Evolutionary conservation across 2,113 vertebrate genomes (phyloP).

Genomic region (Potamarius usumacintae): DNA sequence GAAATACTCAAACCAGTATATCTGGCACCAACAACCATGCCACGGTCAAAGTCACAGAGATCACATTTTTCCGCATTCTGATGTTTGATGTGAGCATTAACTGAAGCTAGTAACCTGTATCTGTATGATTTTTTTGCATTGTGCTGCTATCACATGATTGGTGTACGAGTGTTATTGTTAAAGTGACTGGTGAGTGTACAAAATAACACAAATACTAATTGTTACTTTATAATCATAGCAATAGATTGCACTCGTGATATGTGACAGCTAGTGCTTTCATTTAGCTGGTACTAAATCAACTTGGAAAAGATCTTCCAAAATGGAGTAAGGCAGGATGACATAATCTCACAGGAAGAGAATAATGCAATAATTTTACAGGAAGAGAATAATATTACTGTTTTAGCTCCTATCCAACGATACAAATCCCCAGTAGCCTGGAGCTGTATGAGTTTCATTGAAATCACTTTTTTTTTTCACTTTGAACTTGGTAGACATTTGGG

Average conservation of each 20-base stretch:
- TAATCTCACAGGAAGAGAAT: not conserved
- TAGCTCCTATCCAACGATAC: not conserved
- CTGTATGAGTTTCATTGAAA: not conserved
- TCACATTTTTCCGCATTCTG: too few relatives aligned
- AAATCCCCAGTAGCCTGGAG: not conserved
- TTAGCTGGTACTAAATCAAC: not conserved
- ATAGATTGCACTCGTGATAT: not conserved
- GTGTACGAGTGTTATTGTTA: not conserved
- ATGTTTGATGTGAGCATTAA: too few relatives aligned
- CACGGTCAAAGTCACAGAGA: too few relatives aligned
- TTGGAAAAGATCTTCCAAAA: not conserved
- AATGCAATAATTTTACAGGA: not conserved
- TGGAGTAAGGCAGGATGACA: not conserved
- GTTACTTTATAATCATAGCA: not conserved
- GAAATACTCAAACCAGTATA: too few relatives aligned
- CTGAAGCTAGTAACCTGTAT: too few relatives aligned
- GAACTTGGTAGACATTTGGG: constrained; percentile 60
- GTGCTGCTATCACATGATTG: too few relatives aligned
- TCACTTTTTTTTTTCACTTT: not conserved
- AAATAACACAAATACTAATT: not conserved
- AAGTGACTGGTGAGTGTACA: not conserved
- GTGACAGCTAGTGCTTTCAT: not conserved
- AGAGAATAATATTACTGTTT: not conserved
- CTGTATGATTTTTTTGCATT: too few relatives aligned
- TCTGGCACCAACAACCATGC: too few relatives aligned